Base-by-base conservation (phyloP, 2,113 vertebrate species). In the Ptychochromis oligacanthus region DNA sequence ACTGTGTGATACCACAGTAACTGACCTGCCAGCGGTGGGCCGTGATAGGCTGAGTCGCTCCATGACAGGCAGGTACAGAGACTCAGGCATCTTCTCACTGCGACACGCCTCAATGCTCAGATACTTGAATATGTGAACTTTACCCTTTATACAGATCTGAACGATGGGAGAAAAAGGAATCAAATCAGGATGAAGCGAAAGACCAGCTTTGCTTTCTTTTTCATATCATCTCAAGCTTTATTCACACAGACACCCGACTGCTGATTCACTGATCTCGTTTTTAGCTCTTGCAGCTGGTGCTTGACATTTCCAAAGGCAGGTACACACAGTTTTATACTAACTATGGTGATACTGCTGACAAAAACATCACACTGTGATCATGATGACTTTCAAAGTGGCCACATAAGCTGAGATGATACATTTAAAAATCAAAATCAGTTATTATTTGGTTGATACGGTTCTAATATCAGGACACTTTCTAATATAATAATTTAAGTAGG, bases 101-200 rank as follows among this genome's bases (percentile, higher is more conserved):
- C 97, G 97, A 94, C 98, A 99, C 0, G 97, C 97, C 81, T 99
- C 97, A 46, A 98, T 97, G 86, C 95, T 96, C 92, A 99, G 95
- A 59, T 98, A 99, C 90, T 99, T 99, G 91, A 99, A 99, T 93
- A 99, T 98, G 94, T 99, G 98, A 82, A 98, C 97, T 93, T 97
- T 98, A 3, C 98, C 98, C 92, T 98, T 99, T 40, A 97, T 97
- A 88, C 98, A 99, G 92, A 99, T 97, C 98, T 99, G 92, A 40
- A 72, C 54, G n/a, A 72, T 54, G 46, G 46, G 43, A 75, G n/a
- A 12, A 20, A 20, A 18, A 6, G 7, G 77, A 10, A 24, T 75
- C 1, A 18, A 14, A 28, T 58, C 2, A 57, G 40, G 13, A 12
- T 58, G 34, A 18, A 52, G 20, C 2, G 24, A 43, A 65, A 59